A percentile compares a stretch with the other conserved stretches of the same genome.
Conservation (phyloP, 2,113 vertebrate genomes). For the Sarotherodon lohbergeri region DNA sequence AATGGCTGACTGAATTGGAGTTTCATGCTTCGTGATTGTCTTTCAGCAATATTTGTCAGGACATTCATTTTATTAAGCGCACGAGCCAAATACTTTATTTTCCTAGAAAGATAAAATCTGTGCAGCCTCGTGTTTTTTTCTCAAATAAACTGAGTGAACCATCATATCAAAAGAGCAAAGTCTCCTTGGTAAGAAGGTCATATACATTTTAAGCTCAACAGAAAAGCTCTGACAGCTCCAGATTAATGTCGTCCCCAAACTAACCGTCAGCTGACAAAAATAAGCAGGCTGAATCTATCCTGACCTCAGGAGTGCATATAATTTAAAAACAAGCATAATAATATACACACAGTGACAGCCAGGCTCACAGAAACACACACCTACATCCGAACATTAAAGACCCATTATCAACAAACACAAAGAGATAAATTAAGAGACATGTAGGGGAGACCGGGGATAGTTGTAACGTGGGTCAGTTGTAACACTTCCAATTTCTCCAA, state of each 20-base stretch:
- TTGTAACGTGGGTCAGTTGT: no score
- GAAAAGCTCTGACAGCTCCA: constrained; percentile 20
- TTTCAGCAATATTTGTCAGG: neutral
- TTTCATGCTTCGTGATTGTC: neutral
- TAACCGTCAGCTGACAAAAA: constrained; percentile 5
- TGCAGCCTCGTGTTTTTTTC: neutral
- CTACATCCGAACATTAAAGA: neutral
- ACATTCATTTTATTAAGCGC: neutral
- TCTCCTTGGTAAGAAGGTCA: constrained; percentile 20
- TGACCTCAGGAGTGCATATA: neutral
- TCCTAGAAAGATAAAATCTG: neutral
- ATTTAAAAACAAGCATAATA: neutral
- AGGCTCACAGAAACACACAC: neutral
- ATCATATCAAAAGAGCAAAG: neutral
- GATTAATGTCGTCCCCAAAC: constrained; percentile 28
- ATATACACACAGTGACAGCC: neutral
- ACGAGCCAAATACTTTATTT: neutral
- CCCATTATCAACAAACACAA: neutral
- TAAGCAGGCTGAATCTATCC: neutral
- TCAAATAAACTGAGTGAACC: neutral
- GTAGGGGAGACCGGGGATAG: no score
- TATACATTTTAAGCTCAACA: neutral
- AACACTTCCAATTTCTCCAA: no score
- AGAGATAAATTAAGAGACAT: neutral
- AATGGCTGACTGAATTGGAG: neutral